Percentiles rank a stretch among this genome's conserved stretches.
Evolutionary conservation across 2,113 vertebrate species (phyloP).

Genomic region (Mesitornis unicolor): DNA sequence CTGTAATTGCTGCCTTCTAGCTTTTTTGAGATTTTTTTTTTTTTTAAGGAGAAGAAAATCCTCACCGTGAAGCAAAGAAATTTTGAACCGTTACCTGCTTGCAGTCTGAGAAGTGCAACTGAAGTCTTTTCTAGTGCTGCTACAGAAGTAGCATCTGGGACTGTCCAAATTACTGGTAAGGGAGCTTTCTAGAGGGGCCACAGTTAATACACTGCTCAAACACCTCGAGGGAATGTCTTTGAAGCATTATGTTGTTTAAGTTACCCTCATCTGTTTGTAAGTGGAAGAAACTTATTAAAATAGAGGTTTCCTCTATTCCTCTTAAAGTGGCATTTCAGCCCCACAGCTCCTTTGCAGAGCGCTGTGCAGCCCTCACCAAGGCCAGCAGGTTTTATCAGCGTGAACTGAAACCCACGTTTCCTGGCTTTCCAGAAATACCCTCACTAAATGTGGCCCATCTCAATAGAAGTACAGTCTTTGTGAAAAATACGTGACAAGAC

Average conservation of each 20-base stretch:
- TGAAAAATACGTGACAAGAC: background rate
- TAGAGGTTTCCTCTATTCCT: background rate
- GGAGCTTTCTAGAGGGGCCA: background rate
- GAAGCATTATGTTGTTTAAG: background rate
- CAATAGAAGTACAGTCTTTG: background rate
- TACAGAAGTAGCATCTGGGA: background rate
- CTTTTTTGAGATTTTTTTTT: background rate
- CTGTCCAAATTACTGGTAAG: background rate
- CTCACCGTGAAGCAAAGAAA: background rate
- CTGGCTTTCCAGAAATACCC: background rate
- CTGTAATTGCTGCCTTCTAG: background rate
- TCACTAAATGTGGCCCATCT: background rate
- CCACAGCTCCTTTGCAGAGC: background rate
- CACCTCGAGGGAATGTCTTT: background rate
- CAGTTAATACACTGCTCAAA: background rate
- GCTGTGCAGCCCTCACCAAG: rapidly evolving
- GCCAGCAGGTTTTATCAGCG: background rate
- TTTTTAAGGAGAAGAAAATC: background rate
- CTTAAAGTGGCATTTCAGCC: background rate
- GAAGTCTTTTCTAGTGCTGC: background rate
- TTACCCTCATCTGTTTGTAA: background rate
- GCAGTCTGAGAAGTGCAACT: background rate
- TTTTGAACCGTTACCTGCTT: background rate
- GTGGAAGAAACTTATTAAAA: background rate
- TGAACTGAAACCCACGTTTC: background rate